phyloP scores from a whole-genome alignment of 2,888 invertebrate species.

The Pegoplata infirma region DNA sequence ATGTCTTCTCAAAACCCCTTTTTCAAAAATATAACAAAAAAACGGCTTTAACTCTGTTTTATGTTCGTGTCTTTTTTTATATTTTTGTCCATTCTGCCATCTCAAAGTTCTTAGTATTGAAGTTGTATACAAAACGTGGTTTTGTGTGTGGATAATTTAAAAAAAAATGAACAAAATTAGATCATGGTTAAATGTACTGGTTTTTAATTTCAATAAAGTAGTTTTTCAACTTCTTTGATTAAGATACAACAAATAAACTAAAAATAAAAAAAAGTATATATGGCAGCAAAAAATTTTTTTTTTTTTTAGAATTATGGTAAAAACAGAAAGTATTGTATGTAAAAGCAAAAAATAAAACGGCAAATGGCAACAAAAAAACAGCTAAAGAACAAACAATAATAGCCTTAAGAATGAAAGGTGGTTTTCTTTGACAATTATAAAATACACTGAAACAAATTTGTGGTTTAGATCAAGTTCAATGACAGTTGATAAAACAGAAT shows the following conservation, averaged over 20 bases:
- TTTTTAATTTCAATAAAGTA: constrained; percentile 61
- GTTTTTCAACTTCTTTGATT: constrained; percentile 55
- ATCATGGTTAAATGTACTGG: constrained; percentile 62
- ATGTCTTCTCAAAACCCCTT: constrained; percentile 24
- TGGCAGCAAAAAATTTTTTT: not conserved
- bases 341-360: constrained; percentile 7
- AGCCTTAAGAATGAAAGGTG: constrained; percentile 17
- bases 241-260: too few species aligned
- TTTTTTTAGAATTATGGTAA: constrained; percentile 3
- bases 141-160: constrained; percentile 23
- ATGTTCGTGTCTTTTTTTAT: not conserved
- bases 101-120: constrained; percentile 56
- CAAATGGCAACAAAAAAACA: constrained; percentile 14
- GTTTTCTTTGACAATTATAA: constrained; percentile 19
- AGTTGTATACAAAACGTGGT: constrained; percentile 54
- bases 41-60: constrained; percentile 45
- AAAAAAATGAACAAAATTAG: constrained; percentile 46
- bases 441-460: too few species aligned
- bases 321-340: constrained; percentile 57
- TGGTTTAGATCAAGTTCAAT: too few species aligned
- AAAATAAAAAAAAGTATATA: constrained; percentile 22
- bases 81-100: constrained; percentile 13
- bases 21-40: constrained; percentile 15
- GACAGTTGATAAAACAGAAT: too few species aligned
- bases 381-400: constrained; percentile 20